Evolutionary conservation across 2,888 invertebrate genomes (phyloP), one percentile per base, ranked within the genome.

Genomic region (Pteria penguin): DNA sequence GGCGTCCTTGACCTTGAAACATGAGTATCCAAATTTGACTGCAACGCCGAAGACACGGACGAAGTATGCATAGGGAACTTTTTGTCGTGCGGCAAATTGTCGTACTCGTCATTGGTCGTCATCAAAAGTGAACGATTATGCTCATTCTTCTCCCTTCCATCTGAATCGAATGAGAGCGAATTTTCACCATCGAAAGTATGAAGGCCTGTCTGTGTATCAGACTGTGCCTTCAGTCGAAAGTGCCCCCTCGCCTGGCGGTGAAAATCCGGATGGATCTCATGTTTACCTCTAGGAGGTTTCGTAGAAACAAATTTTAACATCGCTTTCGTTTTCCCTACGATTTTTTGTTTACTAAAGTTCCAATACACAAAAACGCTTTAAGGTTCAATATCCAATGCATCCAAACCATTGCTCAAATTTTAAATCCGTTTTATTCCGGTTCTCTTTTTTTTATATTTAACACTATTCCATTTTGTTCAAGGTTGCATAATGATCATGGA

Each of bases 301-400:
- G 85, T 86, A 8, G 84, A 82, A 45, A 87, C 86, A 82, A 88
- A 88, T 80, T 88, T 88, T 78, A 88, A 78, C 87, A 88, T 88
- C 81, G 77, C 76, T 76, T 26, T 22, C 26, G 8, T n/a, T n/a
- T n/a, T n/a, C n/a, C n/a, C n/a, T n/a, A n/a, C n/a, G n/a, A n/a
- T n/a, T n/a, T n/a, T n/a, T n/a, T n/a, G n/a, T n/a, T n/a, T n/a
- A n/a, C n/a, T n/a, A n/a, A n/a, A n/a, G n/a, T n/a, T n/a, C n/a
- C n/a, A n/a, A n/a, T n/a, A n/a, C n/a, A n/a, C n/a, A n/a, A n/a
- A n/a, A n/a, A n/a, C n/a, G n/a, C n/a, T n/a, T n/a, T n/a, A n/a
- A n/a, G n/a, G n/a, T n/a, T n/a, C n/a, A n/a, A n/a, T n/a, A n/a
- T n/a, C n/a, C n/a, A n/a, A n/a, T n/a, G n/a, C n/a, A n/a, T n/a